Conservation (phyloP, 2,113 vertebrate species). For the Jacana jacana region DNA sequence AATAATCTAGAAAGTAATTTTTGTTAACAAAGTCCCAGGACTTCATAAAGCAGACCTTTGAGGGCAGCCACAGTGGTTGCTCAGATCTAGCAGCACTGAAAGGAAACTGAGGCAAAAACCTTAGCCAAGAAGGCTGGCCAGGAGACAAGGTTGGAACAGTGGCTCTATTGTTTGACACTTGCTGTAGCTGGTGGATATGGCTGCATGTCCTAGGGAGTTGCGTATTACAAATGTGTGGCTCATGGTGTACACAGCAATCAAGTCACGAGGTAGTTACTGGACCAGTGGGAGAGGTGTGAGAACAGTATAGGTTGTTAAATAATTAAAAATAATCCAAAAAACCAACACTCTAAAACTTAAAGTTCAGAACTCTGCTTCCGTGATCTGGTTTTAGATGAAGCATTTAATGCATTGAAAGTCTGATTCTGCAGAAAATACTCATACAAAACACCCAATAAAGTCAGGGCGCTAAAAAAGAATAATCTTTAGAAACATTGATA, state of each 20-base stretch:
- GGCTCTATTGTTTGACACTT: background rate
- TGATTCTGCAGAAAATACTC: background rate
- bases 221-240: background rate
- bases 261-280: background rate
- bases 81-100: background rate
- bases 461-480: background rate
- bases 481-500: background rate
- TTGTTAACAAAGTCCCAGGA: background rate
- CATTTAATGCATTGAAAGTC: background rate
- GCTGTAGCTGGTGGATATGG: background rate
- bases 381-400: background rate
- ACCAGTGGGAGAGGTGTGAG: background rate
- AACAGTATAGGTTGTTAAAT: background rate
- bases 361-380: background rate
- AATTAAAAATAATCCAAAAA: background rate
- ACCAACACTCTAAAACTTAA: accelerated
- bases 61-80: background rate
- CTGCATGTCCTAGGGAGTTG: background rate
- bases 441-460: background rate
- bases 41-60: background rate
- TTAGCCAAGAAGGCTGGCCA: background rate
- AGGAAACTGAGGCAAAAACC: background rate
- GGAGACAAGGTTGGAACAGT: background rate
- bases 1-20: background rate
- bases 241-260: background rate